Base-by-base conservation (phyloP, 2,888 invertebrate species). In the Drosophila borealis region DNA sequence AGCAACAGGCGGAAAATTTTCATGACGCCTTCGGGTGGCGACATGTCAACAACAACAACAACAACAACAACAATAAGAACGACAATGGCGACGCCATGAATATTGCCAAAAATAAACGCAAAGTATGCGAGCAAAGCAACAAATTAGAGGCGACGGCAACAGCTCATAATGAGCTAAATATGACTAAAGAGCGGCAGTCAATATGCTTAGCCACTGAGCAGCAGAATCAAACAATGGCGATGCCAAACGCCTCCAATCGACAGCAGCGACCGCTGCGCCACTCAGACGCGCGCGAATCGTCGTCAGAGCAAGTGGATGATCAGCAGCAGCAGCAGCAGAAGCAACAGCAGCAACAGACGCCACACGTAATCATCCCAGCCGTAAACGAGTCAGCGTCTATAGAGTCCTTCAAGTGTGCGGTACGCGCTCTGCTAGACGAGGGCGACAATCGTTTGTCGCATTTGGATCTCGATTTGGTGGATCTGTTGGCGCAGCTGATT, bases 241-340 rank as follows among this genome's bases (percentile, higher is more conserved):
- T 70, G 67, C 41, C 70, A 66, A 54, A 62, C 53, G 67, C 68
- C 63, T 60, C 66, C 74, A 78, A 65, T 63, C 61, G 65, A 62
- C 68, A 67, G 60, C 70, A 50, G 53, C 51, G 21, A 25, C 19
- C 29, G 59, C 66, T n/a, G 25, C 44, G 62, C 55, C 69, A 70
- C 81, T 91, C 91, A 91, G 91, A 91, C 85, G 91, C 85, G 81
- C 89, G 89, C 90, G 90, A 87, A 80, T 72, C 90, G 88, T 90
- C 90, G 86, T 73, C 85, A 83, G 80, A 89, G 85, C 80, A 81
- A 85, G 82, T 88, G 81, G 83, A 88, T 78, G 88, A 75, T 80
- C 86, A 71, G 64, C 73, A 79, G 60, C 67, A 66, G 17, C 17
- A 17, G 17, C 17, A 17, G 17, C 17, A 17, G 17, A 1, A 17